phyloP scores from a whole-genome alignment of 1,140 invertebrate species.

The Microvelia longipes region DNA sequence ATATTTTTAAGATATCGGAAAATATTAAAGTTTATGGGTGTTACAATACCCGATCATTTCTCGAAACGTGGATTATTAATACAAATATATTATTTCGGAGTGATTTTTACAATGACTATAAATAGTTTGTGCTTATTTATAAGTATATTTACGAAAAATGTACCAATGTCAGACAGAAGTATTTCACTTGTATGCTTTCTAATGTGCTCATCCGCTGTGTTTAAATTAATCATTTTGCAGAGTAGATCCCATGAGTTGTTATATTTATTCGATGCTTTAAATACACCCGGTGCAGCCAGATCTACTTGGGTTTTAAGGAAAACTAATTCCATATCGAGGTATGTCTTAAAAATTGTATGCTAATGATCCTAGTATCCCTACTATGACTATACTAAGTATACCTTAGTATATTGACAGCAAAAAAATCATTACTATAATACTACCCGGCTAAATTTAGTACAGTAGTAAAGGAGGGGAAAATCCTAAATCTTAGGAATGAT shows the following conservation, averaged over 20 bases:
- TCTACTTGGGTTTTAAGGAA: conserved; percentile 3
- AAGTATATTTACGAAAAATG: not conserved
- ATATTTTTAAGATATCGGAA: not conserved
- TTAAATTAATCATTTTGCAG: conserved; percentile 2
- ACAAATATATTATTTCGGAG: not conserved
- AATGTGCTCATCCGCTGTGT: not conserved
- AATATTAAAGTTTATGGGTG: not conserved
- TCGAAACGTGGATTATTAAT: not conserved
- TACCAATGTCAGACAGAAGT: not conserved
- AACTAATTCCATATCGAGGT: not conserved
- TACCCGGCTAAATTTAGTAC: no score
- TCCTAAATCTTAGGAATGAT: no score
- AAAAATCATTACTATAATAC: no score
- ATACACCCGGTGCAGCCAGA: conserved; percentile 5
- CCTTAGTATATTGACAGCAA: no score
- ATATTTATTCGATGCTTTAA: conserved; percentile 5
- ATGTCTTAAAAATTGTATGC: no score
- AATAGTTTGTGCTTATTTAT: not conserved
- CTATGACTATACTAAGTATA: no score
- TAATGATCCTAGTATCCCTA: no score
- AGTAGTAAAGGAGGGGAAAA: no score
- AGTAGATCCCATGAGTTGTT: not conserved
- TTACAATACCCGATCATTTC: not conserved
- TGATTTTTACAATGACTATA: not conserved
- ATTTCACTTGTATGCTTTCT: conserved; percentile 1